phyloP scores from a whole-genome alignment of 23 tunicate species.

The Trididemnum nubilum region DNA sequence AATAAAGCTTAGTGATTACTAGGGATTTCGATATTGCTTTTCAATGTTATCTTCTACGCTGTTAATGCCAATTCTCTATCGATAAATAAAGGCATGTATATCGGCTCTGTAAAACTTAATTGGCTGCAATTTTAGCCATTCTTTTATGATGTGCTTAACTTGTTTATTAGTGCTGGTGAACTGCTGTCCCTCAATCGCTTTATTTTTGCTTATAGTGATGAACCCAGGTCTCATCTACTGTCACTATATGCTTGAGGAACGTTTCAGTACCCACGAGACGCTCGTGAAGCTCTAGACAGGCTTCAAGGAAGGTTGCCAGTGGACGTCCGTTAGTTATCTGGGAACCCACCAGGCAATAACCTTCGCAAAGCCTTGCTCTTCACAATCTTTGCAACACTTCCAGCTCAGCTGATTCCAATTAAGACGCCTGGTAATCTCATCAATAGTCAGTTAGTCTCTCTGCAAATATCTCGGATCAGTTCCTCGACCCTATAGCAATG shows the following conservation, averaged over 20 bases:
- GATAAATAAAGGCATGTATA: not conserved
- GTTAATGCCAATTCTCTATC: not conserved
- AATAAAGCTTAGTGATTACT: not conserved
- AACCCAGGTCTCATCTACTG: too few relatives aligned
- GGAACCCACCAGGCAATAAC: not conserved
- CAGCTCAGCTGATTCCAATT: not conserved
- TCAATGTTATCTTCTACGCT: not conserved
- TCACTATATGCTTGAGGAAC: not conserved
- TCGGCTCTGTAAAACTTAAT: not conserved
- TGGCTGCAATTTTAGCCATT: not conserved
- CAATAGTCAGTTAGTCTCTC: not conserved
- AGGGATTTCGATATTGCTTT: not conserved
- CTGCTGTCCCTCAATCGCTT: not conserved
- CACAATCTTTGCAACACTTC: not conserved
- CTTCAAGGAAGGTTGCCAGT: too few relatives aligned
- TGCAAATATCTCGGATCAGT: not conserved
- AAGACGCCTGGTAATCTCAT: not conserved
- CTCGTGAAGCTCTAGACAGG: too few relatives aligned
- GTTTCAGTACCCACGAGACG: too few relatives aligned
- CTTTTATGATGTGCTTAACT: not conserved
- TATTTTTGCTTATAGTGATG: not conserved
- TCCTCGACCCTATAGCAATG: not conserved
- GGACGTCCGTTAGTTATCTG: too few relatives aligned
- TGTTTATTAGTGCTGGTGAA: not conserved
- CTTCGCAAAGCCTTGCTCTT: not conserved